A percentile compares a stretch with the other conserved stretches of the same genome.
phyloP scores from a whole-genome alignment of 2,888 invertebrate genomes.

The Crocallis elinguaria region DNA sequence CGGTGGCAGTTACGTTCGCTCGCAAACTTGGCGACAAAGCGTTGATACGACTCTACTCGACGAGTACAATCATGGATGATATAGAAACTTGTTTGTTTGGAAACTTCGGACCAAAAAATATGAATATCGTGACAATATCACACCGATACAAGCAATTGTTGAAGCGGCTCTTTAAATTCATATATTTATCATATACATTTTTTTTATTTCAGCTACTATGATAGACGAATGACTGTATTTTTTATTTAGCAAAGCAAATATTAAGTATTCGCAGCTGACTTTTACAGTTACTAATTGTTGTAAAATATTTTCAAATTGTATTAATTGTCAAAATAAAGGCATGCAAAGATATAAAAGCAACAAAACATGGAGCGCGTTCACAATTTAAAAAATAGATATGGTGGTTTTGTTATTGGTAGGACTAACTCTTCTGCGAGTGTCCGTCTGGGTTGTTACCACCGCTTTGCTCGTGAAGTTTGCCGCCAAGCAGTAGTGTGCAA shows the following conservation, averaged over 20 bases:
- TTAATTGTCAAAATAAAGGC: neutral
- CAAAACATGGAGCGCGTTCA: neutral
- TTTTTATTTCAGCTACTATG: neutral
- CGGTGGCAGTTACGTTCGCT: conserved; percentile 46
- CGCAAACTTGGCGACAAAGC: conserved; percentile 32
- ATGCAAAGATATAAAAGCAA: neutral
- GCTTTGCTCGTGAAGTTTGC: too few species aligned
- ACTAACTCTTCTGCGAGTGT: too few species aligned
- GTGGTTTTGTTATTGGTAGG: too few species aligned
- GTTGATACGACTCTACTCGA: conserved; percentile 29
- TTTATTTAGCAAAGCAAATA: conserved; percentile 3
- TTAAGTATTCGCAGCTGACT: neutral
- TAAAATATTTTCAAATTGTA: neutral
- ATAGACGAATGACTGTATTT: neutral
- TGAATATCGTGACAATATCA: conserved; percentile 70
- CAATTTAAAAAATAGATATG: neutral
- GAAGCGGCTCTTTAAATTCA: conserved; percentile 22
- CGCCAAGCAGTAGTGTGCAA: too few species aligned
- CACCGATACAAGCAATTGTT: conserved; percentile 35
- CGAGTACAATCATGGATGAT: conserved; percentile 44
- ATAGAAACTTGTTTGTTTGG: conserved; percentile 19
- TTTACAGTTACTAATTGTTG: neutral
- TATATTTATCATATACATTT: neutral
- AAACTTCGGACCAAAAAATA: conserved; percentile 70
- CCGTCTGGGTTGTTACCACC: too few species aligned